Base-by-base conservation (phyloP, 2,797 vertebrate species). In the Lagocephalus sceleratus region DNA sequence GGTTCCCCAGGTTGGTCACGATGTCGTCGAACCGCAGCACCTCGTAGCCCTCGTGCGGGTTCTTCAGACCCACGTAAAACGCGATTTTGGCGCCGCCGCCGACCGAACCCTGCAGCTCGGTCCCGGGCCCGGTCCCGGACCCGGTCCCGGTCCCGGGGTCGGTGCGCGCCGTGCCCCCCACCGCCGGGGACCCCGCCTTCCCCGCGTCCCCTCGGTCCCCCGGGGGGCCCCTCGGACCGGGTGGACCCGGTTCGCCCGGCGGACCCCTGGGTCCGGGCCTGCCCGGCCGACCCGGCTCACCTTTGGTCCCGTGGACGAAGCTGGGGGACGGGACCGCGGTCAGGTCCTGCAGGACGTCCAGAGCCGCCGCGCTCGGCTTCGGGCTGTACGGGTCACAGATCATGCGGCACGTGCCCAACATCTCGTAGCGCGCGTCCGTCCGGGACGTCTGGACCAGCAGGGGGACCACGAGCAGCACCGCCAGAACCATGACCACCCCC, bases 361-460 rank as follows among this genome's bases (percentile, higher is more conserved):
- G 85, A 51, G 92, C 92, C 0, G 89, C 91, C 1, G 76, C 76
- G 17, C 63, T 89, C 57, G 89, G 81, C 65, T 89, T 90, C 1
- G 88, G 66, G 68, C 69, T 91, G 87, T 96, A 95, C 0, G 95
- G 94, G 85, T 98, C 95, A 58, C 95, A 98, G 43, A 96, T 94
- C 95, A 98, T 98, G 74, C 95, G 92, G 73, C 95, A 97, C 73
- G 95, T 95, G 77, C 95, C 95, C 92, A 97, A 92, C 95, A 98
- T 98, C 88, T 98, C 95, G 66, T 95, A 98, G 76, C 94, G 94
- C 38, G 91, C 93, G 3, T 88, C 86, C 49, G 92, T 79, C 21
- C 88, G 86, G 2, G 91, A 81, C 72, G 88, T 86, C 76, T 93
- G 90, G 43, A 94, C 83, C 54, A 92, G 84, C 83, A 96, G 78